Base-by-base conservation (phyloP, 1,140 invertebrate species). In the Calliopsis andreniformis region DNA sequence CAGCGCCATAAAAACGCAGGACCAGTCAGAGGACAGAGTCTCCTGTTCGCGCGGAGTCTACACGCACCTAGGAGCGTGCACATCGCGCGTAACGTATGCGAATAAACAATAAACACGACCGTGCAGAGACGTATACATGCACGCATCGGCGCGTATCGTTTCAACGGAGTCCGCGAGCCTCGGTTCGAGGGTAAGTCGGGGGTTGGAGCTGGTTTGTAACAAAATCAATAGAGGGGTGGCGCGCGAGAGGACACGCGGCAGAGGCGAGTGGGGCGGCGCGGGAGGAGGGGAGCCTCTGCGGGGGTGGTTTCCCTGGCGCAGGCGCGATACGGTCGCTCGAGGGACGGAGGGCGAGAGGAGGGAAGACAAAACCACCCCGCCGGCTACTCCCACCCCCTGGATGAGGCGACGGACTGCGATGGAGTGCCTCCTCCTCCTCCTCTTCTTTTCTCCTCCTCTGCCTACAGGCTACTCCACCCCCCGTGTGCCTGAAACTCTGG, bases 201-300 rank as follows among this genome's bases (percentile, higher is more conserved):
- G 83, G 82, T 71, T 61, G 84, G 76, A 76, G 79, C 76, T 84
- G 84, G 88, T 88, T 91, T 91, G 89, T 90, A 91, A 91, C 91
- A 92, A 92, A 92, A 92, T 92, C 91, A 92, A 92, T 92, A 92
- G 91, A 92, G 90, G 91, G 91, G 90, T 91, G 90, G 90, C 85
- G 86, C 88, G 88, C 88, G 86, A 88, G 89, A 89, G 88, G 87
- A 89, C 86, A 84, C 84, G 87, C 84, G 86, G 82, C 67, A 58
- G 63, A 49, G 47, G 73, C 63, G 73, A 35, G 73, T 66, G 67
- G 55, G 68, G 63, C 30, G 23, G 56, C 53, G 63, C 28, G 72
- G 53, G 61, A 63, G 79, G 64, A 62, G 69, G 47, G 43, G 55
- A 61, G 51, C 56, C 73, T 66, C 49, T 32, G 61, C 75, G 76